Evolutionary conservation across 2,888 invertebrate genomes (phyloP), one percentile per base, ranked within the genome.

Genomic region (Caenorhabditis sp.): DNA sequence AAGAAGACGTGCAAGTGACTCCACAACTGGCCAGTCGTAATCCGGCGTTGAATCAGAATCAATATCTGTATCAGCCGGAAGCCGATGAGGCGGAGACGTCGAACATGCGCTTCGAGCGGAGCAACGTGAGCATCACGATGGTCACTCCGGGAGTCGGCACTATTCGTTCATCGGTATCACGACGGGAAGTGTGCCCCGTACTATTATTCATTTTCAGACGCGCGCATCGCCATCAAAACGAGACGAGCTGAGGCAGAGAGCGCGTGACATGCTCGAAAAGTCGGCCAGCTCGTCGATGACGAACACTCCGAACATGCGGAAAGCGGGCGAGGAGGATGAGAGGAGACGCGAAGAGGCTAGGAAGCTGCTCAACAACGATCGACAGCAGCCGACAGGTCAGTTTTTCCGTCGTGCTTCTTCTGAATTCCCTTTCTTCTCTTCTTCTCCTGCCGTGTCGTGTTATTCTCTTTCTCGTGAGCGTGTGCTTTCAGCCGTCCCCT

Each of bases 261-360:
- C 85, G n/a, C 73, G 84, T 8, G 76, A 82, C 41, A 45, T 86
- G 79, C 70, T 86, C 35, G 78, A 79, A 32, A 81, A 85, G 20
- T 72, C 73, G n/a, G 32, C 65, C 11, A 62, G 56, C 17, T 30
- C 62, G 15, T 35, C 74, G 4, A 15, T 32, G 37, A 35, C 35
- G 9, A 13, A 9, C 11, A 35, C 35, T 9, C 35, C 35, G 35
- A 35, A 9, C 11, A 35, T 9, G 2, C 35, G 35, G 35, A 35
- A 35, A 13, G 35, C 35, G 9, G 30, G 30, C 9, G 30, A 30
- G 30, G 76, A 71, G 9, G 63, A 76, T 32, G 82, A 79, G 43
- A 70, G 79, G 30, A 30, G 80, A 20, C 66, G 79, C 11, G 76
- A 81, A 53, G 81, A 83, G 55, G 86, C 82, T 6, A 63, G 80